A percentile compares a stretch with the other conserved stretches of the same genome.
Evolutionary conservation across 2,113 vertebrate genomes (phyloP).

Genomic region (Pogona vitticeps): DNA sequence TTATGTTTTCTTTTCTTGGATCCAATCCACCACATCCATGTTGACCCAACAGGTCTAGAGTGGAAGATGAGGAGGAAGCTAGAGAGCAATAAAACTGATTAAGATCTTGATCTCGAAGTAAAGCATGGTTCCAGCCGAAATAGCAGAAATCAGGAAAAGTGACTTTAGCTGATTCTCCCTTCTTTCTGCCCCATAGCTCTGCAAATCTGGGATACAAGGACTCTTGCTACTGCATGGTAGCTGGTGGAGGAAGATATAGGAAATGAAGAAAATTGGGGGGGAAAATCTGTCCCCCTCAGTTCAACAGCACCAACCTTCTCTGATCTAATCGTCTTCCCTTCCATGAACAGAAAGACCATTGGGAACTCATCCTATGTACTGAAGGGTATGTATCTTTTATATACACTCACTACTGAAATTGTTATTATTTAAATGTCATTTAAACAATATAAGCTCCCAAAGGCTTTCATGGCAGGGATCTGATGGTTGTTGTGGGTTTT

Average conservation of each 20-base stretch:
- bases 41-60: no score
- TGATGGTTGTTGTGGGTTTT: no score
- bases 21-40: not conserved
- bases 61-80: no score
- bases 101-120: no score
- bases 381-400: not conserved
- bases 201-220: not conserved
- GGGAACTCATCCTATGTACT: not conserved
- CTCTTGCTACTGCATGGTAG: not conserved
- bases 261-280: not conserved
- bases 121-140: not conserved
- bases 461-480: no score
- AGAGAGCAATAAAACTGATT: no score
- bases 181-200: not conserved
- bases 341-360: not conserved
- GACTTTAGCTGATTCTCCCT: not conserved
- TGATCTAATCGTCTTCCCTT: not conserved
- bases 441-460: not conserved
- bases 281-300: no score
- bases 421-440: accelerated
- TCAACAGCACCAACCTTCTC: no score
- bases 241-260: not conserved
- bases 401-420: accelerated
- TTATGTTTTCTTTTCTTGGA: not conserved
- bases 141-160: not conserved